These are phyloP conservation scores for Mugil cephalus DNA, from an alignment of 2,113 vertebrate species.

Conservation along the genomic window DNA sequence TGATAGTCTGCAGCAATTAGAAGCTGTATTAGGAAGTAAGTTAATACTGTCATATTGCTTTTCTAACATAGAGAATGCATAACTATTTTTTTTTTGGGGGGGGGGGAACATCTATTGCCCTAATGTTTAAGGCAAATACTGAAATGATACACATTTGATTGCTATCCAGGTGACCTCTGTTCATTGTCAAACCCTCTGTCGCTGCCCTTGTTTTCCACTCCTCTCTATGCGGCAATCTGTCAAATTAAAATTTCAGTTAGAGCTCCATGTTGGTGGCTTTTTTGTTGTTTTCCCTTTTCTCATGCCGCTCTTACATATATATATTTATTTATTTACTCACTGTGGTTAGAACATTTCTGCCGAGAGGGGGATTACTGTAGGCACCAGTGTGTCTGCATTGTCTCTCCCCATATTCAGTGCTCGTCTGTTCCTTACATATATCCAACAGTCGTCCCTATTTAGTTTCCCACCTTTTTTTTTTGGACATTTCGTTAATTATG, in stretches of 20 bases:
- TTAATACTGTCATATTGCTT: conserved; percentile 9
- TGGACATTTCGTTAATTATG: neutral
- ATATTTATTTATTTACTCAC: neutral
- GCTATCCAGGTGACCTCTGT: neutral
- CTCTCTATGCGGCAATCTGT: neutral
- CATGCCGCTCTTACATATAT: neutral
- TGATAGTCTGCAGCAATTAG: conserved; percentile 60
- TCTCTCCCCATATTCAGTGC: neutral
- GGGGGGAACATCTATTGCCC: neutral
- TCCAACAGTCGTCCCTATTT: neutral
- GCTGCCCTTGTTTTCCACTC: neutral
- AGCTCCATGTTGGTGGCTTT: neutral
- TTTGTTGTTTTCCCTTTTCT: neutral
- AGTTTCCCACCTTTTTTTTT: neutral
- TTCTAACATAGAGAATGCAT: neutral
- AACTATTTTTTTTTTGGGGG: neutral
- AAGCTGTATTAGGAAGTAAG: conserved; percentile 17
- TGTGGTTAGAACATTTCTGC: neutral
- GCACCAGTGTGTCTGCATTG: neutral
- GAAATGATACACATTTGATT: neutral
- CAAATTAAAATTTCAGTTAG: too few species aligned
- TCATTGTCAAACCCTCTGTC: neutral
- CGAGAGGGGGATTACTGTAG: neutral
- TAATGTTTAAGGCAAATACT: conserved; percentile 11
- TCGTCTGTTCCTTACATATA: neutral